phyloP scores from a whole-genome alignment of 2,113 vertebrate species.

The Neopipo cinnamomea region DNA sequence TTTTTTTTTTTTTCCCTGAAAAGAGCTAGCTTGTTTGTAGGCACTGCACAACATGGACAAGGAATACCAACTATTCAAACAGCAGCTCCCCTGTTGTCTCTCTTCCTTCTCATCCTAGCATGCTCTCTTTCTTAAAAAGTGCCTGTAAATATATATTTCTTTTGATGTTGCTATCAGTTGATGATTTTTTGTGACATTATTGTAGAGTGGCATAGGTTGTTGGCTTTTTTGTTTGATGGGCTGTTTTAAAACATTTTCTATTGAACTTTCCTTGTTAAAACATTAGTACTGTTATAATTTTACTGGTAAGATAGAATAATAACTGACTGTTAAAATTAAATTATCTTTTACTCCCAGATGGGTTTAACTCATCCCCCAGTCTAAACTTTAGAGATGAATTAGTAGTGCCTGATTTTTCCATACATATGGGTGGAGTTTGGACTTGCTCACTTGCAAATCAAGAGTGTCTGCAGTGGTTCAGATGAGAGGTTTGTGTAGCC shows the following conservation, averaged over 20 bases:
- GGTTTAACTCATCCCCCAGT: not conserved
- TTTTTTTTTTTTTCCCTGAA: not conserved
- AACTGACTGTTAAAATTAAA: not conserved
- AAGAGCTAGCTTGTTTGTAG: not conserved
- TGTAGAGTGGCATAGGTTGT: not conserved
- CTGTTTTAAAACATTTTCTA: not conserved
- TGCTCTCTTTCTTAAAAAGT: not conserved
- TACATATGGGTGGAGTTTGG: not conserved
- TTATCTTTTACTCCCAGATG: not conserved
- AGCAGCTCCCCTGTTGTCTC: not conserved
- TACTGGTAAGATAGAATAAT: not conserved
- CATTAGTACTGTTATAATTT: not conserved
- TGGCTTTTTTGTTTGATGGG: not conserved
- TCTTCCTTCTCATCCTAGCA: not conserved
- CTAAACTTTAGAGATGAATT: not conserved
- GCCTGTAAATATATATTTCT: not conserved
- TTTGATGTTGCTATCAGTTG: not conserved
- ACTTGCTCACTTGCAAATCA: not conserved
- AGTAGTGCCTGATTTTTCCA: not conserved
- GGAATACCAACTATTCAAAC: rapidly evolving
- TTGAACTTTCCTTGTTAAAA: not conserved
- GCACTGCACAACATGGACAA: not conserved
- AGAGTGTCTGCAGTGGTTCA: not conserved
- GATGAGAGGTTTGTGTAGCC: not conserved
- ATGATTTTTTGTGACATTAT: not conserved